Percentiles rank a stretch among this genome's conserved stretches.
Conservation (phyloP, 2,888 invertebrate genomes). For the Melanotus villosus region DNA sequence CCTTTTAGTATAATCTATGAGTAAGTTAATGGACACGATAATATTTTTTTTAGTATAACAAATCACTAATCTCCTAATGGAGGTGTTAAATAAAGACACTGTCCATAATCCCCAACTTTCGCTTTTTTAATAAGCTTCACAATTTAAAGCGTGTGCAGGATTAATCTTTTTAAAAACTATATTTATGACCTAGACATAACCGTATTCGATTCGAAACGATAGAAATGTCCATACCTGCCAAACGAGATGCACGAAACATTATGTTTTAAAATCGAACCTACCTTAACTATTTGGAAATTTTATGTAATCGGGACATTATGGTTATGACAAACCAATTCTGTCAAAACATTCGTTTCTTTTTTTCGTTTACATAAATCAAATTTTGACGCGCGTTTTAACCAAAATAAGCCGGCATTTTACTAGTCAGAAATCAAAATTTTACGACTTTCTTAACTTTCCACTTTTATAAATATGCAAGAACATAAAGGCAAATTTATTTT, state of each 20-base stretch:
- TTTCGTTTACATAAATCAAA: not conserved
- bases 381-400: not conserved
- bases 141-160: not conserved
- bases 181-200: not conserved
- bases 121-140: conserved; percentile 15
- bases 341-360: no score
- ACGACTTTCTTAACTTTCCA: not conserved
- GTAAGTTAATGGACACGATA: not conserved
- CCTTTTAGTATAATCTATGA: no score
- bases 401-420: not conserved
- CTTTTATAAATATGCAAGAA: not conserved
- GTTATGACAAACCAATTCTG: not conserved
- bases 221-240: not conserved
- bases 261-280: not conserved
- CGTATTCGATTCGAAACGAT: conserved; percentile 1
- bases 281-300: not conserved
- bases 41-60: not conserved
- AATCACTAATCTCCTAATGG: conserved; percentile 11
- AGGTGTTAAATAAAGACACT: not conserved
- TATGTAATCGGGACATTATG: not conserved
- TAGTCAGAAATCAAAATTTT: not conserved
- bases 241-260: not conserved
- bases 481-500: not conserved
- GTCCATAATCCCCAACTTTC: not conserved
- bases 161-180: conserved; percentile 3